Conservation (phyloP, 1,140 invertebrate species). For the Lycorma delicatula region DNA sequence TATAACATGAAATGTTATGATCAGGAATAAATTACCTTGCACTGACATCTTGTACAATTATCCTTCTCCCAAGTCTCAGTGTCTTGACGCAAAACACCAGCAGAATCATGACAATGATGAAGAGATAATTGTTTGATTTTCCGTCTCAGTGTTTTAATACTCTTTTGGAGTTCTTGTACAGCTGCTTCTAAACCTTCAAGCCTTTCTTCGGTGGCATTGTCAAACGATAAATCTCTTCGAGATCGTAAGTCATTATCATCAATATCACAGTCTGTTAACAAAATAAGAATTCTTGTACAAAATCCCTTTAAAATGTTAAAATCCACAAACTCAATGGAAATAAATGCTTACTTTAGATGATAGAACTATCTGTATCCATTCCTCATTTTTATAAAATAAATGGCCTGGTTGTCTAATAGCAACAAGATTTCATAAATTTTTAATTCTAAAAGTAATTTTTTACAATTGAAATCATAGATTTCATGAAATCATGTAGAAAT, state of each 20-base stretch:
- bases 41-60: conserved; percentile 45
- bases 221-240: conserved; percentile 16
- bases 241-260: conserved; percentile 17
- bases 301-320: no score
- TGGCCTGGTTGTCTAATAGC: no score
- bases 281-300: no score
- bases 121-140: conserved; percentile 43
- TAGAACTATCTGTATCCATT: no score
- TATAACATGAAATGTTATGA: background rate
- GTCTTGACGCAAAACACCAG: conserved; percentile 37
- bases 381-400: no score
- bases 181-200: conserved; percentile 47
- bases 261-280: conserved; percentile 14
- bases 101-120: conserved; percentile 39
- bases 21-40: conserved; percentile 34
- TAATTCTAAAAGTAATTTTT: no score
- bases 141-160: conserved; percentile 44
- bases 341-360: no score
- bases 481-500: no score
- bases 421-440: no score
- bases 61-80: conserved; percentile 44
- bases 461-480: no score
- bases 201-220: conserved; percentile 38
- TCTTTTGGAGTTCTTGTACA: conserved; percentile 45
- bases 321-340: no score